phyloP scores from a whole-genome alignment of 2,888 invertebrate genomes.

The Phanerotoma sp. region DNA sequence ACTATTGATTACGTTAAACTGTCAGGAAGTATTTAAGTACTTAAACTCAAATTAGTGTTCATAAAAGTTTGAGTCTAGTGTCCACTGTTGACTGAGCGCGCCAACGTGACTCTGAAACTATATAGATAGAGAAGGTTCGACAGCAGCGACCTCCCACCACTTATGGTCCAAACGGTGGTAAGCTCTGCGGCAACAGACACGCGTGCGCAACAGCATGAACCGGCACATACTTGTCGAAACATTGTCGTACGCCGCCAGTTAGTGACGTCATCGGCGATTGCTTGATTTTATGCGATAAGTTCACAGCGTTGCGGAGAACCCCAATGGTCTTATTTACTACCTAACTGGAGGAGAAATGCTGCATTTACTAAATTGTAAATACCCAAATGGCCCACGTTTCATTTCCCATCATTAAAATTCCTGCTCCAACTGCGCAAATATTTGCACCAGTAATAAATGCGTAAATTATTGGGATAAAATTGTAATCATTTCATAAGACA shows the following conservation, averaged over 20 bases:
- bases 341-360: neutral
- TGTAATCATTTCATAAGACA: too few relatives aligned
- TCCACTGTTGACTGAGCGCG: constrained; percentile 45
- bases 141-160: constrained; percentile 18
- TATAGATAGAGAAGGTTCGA: constrained; percentile 36
- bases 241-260: neutral
- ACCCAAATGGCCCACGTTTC: too few relatives aligned
- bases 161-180: neutral
- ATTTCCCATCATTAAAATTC: too few relatives aligned
- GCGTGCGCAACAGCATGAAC: constrained; percentile 5
- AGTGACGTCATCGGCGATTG: constrained; percentile 48
- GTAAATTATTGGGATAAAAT: too few relatives aligned
- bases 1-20: neutral
- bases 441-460: too few relatives aligned
- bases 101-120: constrained; percentile 51
- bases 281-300: constrained; percentile 45
- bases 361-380: too few relatives aligned
- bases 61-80: neutral
- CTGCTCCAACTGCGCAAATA: too few relatives aligned
- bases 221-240: constrained; percentile 6
- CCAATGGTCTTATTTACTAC: too few relatives aligned
- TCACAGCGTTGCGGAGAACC: too few relatives aligned
- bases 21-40: neutral
- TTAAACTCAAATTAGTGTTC: too few relatives aligned
- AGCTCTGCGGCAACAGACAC: neutral